phyloP scores from a whole-genome alignment of 2,113 vertebrate species.

The Nicator chloris region DNA sequence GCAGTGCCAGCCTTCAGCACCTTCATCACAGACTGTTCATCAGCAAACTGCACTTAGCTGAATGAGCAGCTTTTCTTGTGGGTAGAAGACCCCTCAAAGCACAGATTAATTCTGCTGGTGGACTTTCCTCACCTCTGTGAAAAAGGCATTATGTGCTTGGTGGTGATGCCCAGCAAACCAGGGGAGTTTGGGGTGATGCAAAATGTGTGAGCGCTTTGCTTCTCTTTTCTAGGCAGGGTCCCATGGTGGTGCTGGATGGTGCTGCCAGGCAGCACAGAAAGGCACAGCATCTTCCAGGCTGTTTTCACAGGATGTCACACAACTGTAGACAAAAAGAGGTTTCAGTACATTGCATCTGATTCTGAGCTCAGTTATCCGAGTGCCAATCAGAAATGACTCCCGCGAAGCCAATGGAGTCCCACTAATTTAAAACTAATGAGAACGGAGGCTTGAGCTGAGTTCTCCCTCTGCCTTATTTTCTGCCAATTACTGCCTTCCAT shows the following conservation, averaged over 20 bases:
- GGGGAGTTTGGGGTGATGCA: not conserved
- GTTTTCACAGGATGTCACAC: accelerated
- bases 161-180: not conserved
- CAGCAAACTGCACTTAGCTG: not conserved
- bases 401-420: not conserved
- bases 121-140: conserved; percentile 45
- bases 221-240: not conserved
- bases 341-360: not conserved
- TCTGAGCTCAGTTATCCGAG: not conserved
- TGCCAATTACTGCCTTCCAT: not conserved
- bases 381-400: not conserved
- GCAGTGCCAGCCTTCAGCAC: not conserved
- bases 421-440: conserved; percentile 1
- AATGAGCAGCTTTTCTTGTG: not conserved
- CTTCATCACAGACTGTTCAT: not conserved
- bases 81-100: not conserved
- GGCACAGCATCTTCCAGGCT: accelerated
- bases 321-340: not conserved
- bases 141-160: not conserved
- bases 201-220: not conserved
- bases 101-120: conserved; percentile 43
- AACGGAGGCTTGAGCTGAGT: accelerated
- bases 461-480: not conserved
- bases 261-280: not conserved
- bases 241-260: not conserved